A percentile compares a stretch with the other conserved stretches of the same genome.
Evolutionary conservation across 2,113 vertebrate genomes (phyloP).

Genomic region (Pelodiscus sinensis): DNA sequence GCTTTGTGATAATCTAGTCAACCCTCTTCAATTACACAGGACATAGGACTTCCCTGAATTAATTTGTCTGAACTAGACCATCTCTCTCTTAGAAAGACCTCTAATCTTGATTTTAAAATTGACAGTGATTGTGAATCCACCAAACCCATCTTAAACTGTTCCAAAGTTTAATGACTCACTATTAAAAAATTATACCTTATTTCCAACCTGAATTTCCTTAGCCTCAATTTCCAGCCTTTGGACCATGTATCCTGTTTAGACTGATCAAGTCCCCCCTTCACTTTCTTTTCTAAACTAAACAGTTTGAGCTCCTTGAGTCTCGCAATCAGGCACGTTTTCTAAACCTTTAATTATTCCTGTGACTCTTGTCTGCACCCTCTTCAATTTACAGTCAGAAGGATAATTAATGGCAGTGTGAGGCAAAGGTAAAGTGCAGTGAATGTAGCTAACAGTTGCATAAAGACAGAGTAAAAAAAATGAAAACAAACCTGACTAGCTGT

Average conservation of each 20-base stretch:
- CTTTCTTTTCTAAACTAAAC: not conserved
- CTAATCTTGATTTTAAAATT: not conserved
- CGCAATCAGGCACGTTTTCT: not conserved
- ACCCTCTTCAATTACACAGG: not conserved
- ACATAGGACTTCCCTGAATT: not conserved
- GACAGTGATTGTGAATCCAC: not conserved
- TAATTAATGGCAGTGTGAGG: not conserved
- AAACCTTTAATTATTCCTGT: not conserved
- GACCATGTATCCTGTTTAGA: not conserved
- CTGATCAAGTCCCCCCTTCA: not conserved
- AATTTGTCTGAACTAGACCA: not conserved
- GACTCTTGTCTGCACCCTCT: not conserved
- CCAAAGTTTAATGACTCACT: not conserved
- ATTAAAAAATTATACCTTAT: not conserved
- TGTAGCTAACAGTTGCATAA: not conserved
- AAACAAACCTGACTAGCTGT: conserved; percentile 83
- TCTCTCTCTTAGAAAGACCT: not conserved
- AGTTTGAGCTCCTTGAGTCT: not conserved
- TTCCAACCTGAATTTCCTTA: not conserved
- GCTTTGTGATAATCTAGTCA: not conserved
- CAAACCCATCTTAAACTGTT: not conserved
- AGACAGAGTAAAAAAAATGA: not conserved
- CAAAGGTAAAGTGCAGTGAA: not conserved
- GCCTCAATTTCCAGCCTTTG: not conserved
- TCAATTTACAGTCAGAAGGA: not conserved